A percentile compares a stretch with the other conserved stretches of the same genome.
Evolutionary conservation across 92 coral and sea anemone genomes (phyloP).

Genomic region (Anthopleura xanthogrammica): DNA sequence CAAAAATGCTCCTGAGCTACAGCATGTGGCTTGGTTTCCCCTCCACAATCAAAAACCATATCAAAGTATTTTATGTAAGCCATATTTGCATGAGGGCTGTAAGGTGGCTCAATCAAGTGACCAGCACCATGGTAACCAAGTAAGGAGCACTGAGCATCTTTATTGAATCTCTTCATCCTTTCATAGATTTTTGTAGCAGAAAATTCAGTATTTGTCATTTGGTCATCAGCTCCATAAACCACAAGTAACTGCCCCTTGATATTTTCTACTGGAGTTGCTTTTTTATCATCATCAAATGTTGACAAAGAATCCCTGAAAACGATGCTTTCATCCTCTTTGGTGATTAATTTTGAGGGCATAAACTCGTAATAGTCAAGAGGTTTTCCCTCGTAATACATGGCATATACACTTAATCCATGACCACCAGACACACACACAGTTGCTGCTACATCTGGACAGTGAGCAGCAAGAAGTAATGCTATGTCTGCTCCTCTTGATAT

Average conservation of each 20-base stretch:
- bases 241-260: constrained; percentile 41
- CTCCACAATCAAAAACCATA: constrained; percentile 48
- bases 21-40: constrained; percentile 52
- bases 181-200: constrained; percentile 29
- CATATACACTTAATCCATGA: constrained; percentile 12
- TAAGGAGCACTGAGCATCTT: constrained; percentile 42
- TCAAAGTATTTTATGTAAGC: constrained; percentile 25
- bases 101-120: constrained; percentile 74
- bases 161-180: constrained; percentile 49
- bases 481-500: constrained; percentile 65
- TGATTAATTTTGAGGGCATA: background rate
- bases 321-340: constrained; percentile 22
- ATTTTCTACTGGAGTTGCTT: constrained; percentile 54
- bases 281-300: constrained; percentile 17
- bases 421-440: constrained; percentile 37
- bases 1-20: constrained; percentile 68
- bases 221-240: constrained; percentile 60
- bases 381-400: constrained; percentile 32
- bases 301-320: background rate
- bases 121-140: constrained; percentile 67
- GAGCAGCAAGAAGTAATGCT: constrained; percentile 46
- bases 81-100: constrained; percentile 35
- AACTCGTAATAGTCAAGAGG: constrained; percentile 6
- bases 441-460: constrained; percentile 49
- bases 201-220: background rate